Base-by-base conservation (phyloP, 2,113 vertebrate species). In the Heptranchias perlo region DNA sequence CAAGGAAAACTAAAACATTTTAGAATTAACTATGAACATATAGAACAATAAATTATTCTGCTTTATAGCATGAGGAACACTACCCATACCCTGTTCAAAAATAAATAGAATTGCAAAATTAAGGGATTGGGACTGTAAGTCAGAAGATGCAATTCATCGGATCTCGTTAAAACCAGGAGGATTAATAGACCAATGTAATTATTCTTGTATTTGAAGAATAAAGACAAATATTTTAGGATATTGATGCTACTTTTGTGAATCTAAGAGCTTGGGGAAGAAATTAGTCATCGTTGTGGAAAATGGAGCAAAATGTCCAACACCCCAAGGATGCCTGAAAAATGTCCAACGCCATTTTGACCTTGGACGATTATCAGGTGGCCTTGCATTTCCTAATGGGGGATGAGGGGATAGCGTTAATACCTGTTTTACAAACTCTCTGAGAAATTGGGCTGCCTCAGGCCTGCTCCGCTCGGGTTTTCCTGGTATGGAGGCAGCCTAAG, bases 1-100 rank as follows among this genome's bases (percentile, higher is more conserved):
- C 58, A 93, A 21, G 35, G 58, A 93, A 62, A 62, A 93, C n/a
- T 93, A 93, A 93, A 93, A 93, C n/a, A 14, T 95, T 94, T 69
- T 5, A 28, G 39, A 23, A 49, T 95, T 47, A 95, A 67, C 49
- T 67, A 8, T 44, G 44, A 65, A 95, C 23, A 62, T 67, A 11
- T 14, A 0, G 11, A 65, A 8, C 18, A 67, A 44, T 35, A 94
- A 8, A 67, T 65, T 10, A 67, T 49, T 64, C 92, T 65, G 25
- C 1, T 65, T 94, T 94, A 94, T 47, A 64, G 44, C 44, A 23
- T 23, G 11, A 94, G 16, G 44, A 67, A 39, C 16, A 94, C 47
- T 87, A 23, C 84, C 23, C 47, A 7, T 52, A 6, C 84, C 92
- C 8, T 61, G 54, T 61, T 91, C 16, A 61, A 91, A 92, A 35